Percentiles rank a stretch among this genome's conserved stretches.
Conservation (phyloP, 2,797 vertebrate genomes). For the Oceanodroma leucorhoa region DNA sequence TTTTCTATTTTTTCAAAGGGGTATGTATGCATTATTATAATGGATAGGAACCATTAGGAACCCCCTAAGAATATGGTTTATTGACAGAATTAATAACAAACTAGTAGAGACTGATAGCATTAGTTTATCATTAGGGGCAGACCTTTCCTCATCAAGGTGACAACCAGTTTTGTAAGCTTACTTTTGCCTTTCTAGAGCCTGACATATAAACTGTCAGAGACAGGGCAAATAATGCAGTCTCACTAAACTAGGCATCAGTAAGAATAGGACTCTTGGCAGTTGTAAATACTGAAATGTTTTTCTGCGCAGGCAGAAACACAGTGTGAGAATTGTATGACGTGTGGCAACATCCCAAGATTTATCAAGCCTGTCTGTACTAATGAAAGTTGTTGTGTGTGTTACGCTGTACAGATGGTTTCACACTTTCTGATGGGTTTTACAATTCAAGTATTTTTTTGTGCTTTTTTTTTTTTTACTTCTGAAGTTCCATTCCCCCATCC, state of each 20-base stretch:
- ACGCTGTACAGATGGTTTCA: constrained; percentile 24
- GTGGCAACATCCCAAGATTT: constrained; percentile 67
- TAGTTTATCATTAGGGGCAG: constrained; percentile 66
- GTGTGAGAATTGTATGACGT: constrained; percentile 49
- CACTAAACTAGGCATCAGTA: constrained; percentile 53
- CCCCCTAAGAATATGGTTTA: constrained; percentile 41
- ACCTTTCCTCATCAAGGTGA: constrained; percentile 64
- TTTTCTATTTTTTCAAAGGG: not conserved
- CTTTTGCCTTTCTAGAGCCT: constrained; percentile 64
- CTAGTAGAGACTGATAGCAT: constrained; percentile 61
- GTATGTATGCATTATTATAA: not conserved
- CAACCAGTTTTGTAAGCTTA: constrained; percentile 72
- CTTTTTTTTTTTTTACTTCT: not conserved
- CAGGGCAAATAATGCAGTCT: constrained; percentile 67
- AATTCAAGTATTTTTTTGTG: constrained; percentile 16
- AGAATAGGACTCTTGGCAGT: constrained; percentile 65
- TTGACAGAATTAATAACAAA: constrained; percentile 39
- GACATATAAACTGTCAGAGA: constrained; percentile 73
- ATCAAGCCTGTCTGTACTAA: constrained; percentile 58
- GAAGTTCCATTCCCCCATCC: not conserved
- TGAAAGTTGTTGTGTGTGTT: constrained; percentile 67
- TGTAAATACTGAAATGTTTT: constrained; percentile 68
- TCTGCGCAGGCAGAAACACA: constrained; percentile 51
- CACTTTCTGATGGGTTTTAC: constrained; percentile 43
- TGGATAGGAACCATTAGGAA: not conserved